These are phyloP conservation scores for Dasypus novemcinctus DNA, from an alignment of 2,113 vertebrate genomes.

Conservation along the genomic window DNA sequence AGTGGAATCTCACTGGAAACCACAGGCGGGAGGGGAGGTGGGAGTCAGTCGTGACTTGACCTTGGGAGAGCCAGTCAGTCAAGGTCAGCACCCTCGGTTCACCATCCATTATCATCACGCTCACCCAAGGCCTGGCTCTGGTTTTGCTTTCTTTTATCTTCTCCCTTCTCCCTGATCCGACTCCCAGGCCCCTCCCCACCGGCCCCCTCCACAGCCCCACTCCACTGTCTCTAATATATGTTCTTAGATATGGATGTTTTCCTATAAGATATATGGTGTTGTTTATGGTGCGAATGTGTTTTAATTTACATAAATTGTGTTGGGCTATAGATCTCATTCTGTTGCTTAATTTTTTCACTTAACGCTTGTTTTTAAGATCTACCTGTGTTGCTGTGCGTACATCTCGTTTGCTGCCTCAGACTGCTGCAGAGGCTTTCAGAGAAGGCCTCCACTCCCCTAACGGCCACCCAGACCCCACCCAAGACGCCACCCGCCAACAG, in stretches of 20 bases:
- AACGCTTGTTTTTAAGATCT: constrained; percentile 41
- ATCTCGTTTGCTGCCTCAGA: not conserved
- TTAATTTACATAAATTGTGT: constrained; percentile 67
- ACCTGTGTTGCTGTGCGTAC: not conserved
- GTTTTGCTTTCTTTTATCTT: not conserved
- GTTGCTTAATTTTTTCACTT: constrained; percentile 53
- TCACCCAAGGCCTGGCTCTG: not conserved
- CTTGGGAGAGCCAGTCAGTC: not conserved
- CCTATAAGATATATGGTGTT: not conserved
- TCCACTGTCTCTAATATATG: not conserved
- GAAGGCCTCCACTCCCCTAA: rapidly evolving
- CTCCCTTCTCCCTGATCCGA: not conserved
- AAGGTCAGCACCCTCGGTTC: rapidly evolving
- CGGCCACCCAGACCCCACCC: rapidly evolving
- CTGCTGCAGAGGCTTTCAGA: not conserved
- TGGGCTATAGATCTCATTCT: constrained; percentile 61
- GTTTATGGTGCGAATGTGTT: constrained; percentile 10
- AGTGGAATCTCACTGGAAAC: not conserved
- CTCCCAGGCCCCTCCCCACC: rapidly evolving
- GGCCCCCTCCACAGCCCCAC: not conserved
- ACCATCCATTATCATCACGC: rapidly evolving
- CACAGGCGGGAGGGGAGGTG: rapidly evolving
- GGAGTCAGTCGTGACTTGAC: rapidly evolving
- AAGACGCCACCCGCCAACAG: rapidly evolving
- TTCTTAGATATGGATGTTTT: constrained; percentile 1